Percentiles rank a stretch among this genome's conserved stretches.
Conservation (phyloP, 2,113 vertebrate genomes). For the Cebidichthys violaceus region DNA sequence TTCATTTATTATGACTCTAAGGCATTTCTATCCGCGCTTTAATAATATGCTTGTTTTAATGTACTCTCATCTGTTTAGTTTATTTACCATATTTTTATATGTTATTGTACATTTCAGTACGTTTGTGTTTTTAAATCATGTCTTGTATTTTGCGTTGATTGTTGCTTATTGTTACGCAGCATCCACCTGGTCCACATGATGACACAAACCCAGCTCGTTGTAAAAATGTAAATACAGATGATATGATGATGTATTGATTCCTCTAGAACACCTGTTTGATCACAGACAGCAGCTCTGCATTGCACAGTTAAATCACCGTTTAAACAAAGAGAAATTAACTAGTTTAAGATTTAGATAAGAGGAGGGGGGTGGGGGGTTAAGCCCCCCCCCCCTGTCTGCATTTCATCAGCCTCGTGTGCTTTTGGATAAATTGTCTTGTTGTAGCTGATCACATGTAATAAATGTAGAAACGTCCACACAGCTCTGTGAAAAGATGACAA, state of each 20-base stretch:
- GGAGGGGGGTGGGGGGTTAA: not conserved
- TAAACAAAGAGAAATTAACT: not conserved
- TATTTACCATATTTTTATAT: too few relatives aligned
- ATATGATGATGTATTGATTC: not conserved
- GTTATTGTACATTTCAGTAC: too few relatives aligned
- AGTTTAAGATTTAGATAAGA: not conserved
- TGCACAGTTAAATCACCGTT: not conserved
- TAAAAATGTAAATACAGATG: not conserved
- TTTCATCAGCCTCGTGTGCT: slow-evolving; percentile 43
- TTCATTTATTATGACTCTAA: slow-evolving; percentile 16
- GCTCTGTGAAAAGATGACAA: slow-evolving; percentile 16
- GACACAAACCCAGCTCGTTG: not conserved
- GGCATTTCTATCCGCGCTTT: too few relatives aligned
- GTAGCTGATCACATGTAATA: slow-evolving; percentile 49
- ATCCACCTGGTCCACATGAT: too few relatives aligned
- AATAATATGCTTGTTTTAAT: too few relatives aligned
- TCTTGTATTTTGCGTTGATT: too few relatives aligned
- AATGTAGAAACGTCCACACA: not conserved
- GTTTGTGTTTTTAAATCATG: too few relatives aligned
- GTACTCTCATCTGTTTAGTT: too few relatives aligned
- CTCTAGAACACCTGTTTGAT: slow-evolving; percentile 58
- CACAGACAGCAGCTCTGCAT: slow-evolving; percentile 27
- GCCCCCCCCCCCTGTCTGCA: not conserved
- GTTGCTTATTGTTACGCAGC: too few relatives aligned
- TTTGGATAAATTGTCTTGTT: slow-evolving; percentile 50